Base-by-base conservation (phyloP, 2,113 vertebrate genomes). In the Vombatus ursinus region DNA sequence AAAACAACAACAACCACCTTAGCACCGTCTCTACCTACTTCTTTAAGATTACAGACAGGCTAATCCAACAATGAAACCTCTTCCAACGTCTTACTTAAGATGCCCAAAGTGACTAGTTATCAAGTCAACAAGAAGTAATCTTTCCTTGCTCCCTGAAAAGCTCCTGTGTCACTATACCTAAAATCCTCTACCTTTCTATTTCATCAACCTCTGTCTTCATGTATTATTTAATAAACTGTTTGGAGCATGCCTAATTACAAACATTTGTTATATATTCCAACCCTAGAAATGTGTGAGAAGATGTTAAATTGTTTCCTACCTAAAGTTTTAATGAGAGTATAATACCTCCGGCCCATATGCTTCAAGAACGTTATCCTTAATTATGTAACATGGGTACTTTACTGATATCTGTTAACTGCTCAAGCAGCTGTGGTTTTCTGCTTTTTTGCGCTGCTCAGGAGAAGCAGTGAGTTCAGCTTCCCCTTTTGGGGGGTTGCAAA, bases 321-420 rank as follows among this genome's bases (percentile, higher is more conserved):
- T 99, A 98, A 98, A 98, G 98, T 98, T 98, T 99, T 99, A 99
- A 99, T 98, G 98, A 98, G 97, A 98, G 97, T 96, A 98, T 98
- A 98, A 98, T 98, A 99, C 98, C 98, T 98, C 98, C 96, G 91
- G 98, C 98, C 98, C 99, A 99, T 99, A 99, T 99, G 98, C 98
- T 99, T 98, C 98, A 98, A 98, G 98, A 99, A 98, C 98, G 98
- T 99, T 99, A 99, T 98, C 97, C 98, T 99, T 98, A 99, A 99
- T 99, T 99, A 99, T 99, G 99, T 99, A 99, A 99, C 98, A 97
- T 95, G 98, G 98, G 98, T 98, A 98, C 92, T 97, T 98, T 98
- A 98, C 98, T 98, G 98, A 98, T 99, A 99, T 98, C 99, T 99
- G 99, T 99, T 99, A 99, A 99, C 99, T 99, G 99, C 98, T 98